Evolutionary conservation across 2,797 vertebrate species (phyloP).

Genomic region (Hephaestus fuliginosus): DNA sequence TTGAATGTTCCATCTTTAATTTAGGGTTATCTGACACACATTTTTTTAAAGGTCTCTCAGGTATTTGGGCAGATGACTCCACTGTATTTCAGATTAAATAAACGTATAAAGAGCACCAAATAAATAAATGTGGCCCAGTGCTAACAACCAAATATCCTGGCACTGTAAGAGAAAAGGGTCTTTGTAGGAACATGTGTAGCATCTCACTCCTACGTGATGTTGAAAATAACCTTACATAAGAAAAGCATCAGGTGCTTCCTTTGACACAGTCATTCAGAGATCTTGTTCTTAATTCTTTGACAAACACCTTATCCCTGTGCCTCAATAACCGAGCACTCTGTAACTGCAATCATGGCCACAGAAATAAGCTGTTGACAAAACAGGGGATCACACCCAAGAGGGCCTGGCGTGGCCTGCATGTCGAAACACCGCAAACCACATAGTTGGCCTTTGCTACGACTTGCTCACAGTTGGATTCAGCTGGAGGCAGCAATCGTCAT

Average conservation of each 20-base stretch:
- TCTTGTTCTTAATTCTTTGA: conserved; percentile 34
- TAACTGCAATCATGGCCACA: conserved; percentile 50
- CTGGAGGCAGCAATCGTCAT: conserved; percentile 71
- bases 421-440: conserved; percentile 80
- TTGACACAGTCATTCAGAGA: neutral
- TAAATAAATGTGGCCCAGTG: neutral
- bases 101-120: neutral
- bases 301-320: conserved; percentile 31
- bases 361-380: conserved; percentile 77
- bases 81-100: neutral
- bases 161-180: neutral
- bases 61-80: neutral
- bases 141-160: neutral
- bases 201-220: neutral
- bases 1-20: neutral
- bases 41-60: neutral
- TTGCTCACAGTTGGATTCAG: conserved; percentile 71
- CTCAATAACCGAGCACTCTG: conserved; percentile 19
- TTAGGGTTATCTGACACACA: neutral
- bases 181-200: neutral
- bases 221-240: conserved; percentile 10
- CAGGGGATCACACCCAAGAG: conserved; percentile 72
- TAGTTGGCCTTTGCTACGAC: conserved; percentile 83
- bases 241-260: conserved; percentile 5
- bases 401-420: conserved; percentile 73